Evolutionary conservation across 2,888 invertebrate genomes (phyloP), one percentile per base, ranked within the genome.

Genomic region (Ophonus ardosiacus): DNA sequence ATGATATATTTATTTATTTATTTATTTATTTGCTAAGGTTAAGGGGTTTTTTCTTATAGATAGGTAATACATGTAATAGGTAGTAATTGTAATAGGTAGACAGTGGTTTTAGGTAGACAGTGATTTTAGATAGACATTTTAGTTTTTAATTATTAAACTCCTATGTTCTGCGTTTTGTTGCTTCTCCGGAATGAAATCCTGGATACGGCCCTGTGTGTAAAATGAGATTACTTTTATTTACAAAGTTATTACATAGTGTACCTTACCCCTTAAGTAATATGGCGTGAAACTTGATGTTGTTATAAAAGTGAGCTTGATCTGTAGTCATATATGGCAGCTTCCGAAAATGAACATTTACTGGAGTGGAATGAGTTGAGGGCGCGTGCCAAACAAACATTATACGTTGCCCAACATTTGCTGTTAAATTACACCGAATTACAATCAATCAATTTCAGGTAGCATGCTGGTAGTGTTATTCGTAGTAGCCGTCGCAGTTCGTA

Each of bases 391-490:
- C 78, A 84, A 84, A 78, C 76, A 76, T 83, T 83, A 84, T 78
- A 78, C 51, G 78, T 61, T 78, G 78, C 84, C 84, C 65, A 65
- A 63, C 63, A 84, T 78, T 84, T 51, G 84, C 84, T 78, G 78
- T 84, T 78, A 84, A 84, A 84, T 84, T 84, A 59, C 84, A 84
- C 84, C 84, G 76, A 78, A 84, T 78, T 84, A 84, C 84, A 76
- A 84, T 84, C 84, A 84, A 84, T 84, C 84, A 84, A 63, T 84
- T 84, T 78, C 51, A 84, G 84, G 84, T 84, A 61, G 59, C 31
- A 15, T 15, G 8, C 18, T 21, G 21, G 43, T 43, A 10, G 24
- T 24, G 24, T 24, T 2, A 24, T 24, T 24, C 3, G 24, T 24
- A 24, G 24, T 18, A 61, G 61, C 0, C 10, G 18, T 18, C n/a